Evolutionary conservation across 2,888 invertebrate species (phyloP).

Genomic region (Eudemis profundana): DNA sequence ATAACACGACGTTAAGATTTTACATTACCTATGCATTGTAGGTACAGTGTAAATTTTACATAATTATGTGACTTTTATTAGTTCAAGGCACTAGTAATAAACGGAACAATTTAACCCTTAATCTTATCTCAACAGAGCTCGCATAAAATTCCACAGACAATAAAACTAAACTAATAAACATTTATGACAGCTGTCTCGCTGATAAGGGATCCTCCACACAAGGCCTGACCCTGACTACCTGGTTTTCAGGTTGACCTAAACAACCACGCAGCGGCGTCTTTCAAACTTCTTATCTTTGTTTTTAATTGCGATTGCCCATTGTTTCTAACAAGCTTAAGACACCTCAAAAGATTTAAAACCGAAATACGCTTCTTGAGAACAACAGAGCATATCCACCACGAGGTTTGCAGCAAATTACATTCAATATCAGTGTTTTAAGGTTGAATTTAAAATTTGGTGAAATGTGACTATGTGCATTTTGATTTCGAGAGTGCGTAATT

Average conservation of each 20-base stretch:
- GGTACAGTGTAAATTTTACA: neutral
- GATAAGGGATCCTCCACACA: slow-evolving; percentile 16
- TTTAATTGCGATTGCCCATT: slow-evolving; percentile 46
- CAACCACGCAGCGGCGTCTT: slow-evolving; percentile 31
- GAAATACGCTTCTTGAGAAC: slow-evolving; percentile 6
- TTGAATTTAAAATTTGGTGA: slow-evolving; percentile 3
- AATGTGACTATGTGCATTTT: neutral
- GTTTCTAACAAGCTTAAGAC: slow-evolving; percentile 51
- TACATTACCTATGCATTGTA: neutral
- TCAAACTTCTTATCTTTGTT: slow-evolving; percentile 41
- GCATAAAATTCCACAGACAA: slow-evolving; percentile 18
- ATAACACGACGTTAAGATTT: neutral
- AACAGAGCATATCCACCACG: neutral
- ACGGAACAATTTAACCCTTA: slow-evolving; percentile 10
- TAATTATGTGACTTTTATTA: slow-evolving; percentile 5
- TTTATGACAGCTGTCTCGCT: slow-evolving; percentile 10
- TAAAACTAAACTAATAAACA: slow-evolving; percentile 22
- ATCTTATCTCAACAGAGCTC: slow-evolving; percentile 4
- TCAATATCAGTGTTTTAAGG: neutral
- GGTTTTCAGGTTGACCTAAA: slow-evolving; percentile 34
- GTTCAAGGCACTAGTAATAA: slow-evolving; percentile 15
- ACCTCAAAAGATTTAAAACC: slow-evolving; percentile 49
- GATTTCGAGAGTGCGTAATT: neutral
- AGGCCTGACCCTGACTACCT: slow-evolving; percentile 29
- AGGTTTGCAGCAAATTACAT: neutral